These are phyloP conservation scores for Terebella lapidaria DNA, from an alignment of 2,888 invertebrate species.

Conservation along the genomic window DNA sequence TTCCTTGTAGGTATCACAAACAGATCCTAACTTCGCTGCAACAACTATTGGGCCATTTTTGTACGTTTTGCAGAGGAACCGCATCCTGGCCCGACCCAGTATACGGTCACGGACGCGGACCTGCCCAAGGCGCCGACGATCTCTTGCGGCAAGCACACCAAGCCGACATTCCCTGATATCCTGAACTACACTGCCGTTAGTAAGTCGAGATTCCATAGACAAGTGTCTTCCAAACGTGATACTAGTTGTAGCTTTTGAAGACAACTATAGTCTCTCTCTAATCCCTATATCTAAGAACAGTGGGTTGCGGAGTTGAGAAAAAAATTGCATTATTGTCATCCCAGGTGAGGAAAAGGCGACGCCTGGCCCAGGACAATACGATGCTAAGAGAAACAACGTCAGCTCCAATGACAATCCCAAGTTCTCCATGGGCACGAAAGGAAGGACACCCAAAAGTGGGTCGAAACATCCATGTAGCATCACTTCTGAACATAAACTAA, in stretches of 20 bases:
- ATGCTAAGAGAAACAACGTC: not conserved
- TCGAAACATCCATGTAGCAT: not conserved
- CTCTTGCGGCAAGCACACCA: slow-evolving; percentile 7
- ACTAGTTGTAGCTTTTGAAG: too few relatives aligned
- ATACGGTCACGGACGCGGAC: slow-evolving; percentile 6
- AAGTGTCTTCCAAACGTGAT: too few relatives aligned
- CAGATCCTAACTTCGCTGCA: too few relatives aligned
- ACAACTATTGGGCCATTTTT: not conserved
- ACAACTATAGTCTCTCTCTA: not conserved
- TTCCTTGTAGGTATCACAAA: too few relatives aligned
- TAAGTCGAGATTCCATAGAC: too few relatives aligned
- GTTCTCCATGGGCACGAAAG: not conserved
- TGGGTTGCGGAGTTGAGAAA: not conserved
- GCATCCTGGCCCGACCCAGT: slow-evolving; percentile 10
- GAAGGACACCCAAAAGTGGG: not conserved
- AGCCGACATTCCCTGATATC: slow-evolving; percentile 12
- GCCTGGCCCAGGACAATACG: not conserved
- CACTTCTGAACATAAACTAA: not conserved
- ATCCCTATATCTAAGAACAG: not conserved
- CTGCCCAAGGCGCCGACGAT: slow-evolving; percentile 8
- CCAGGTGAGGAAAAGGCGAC: not conserved
- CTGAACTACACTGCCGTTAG: slow-evolving; percentile 14
- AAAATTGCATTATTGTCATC: not conserved
- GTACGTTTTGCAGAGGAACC: slow-evolving; percentile 3
- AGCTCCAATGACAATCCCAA: not conserved